Evolutionary conservation across 2,888 invertebrate species (phyloP), one percentile per base, ranked within the genome.

Genomic region (Atherix ibis): DNA sequence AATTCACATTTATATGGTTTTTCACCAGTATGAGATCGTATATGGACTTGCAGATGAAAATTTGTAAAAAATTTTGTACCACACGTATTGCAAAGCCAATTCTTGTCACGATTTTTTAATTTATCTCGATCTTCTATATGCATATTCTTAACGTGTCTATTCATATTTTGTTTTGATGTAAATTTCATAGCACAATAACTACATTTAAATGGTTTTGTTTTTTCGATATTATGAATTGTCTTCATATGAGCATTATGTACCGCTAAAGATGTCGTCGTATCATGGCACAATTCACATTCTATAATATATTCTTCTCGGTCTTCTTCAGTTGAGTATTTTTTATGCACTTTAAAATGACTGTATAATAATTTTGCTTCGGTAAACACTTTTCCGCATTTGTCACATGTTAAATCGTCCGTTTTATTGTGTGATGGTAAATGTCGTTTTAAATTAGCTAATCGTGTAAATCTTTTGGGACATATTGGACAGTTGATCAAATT

Each of bases 1-100:
- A 27, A 26, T n/a, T 31, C n/a, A 24, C 40, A 40, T 17, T 36
- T 34, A 27, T 32, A 40, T 8, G 38, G 38, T 9, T 30, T 24
- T 18, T 36, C 38, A 3, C 34, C 34, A 3, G 34, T 38, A 24
- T 40, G 40, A 10, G 36, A 36, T n/a, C 37, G 48, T 47, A 54
- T 49, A 14, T 56, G 56, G 1, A 52, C 54, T 28, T 50, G 46
- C 5, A 56, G 37, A 34, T 53, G 54, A 2, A 54, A 54, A 36
- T 46, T 51, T 8, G 56, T 53, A 2, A 49, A 49, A 48, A 53
- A 56, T 17, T 42, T 47, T 25, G 55, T 56, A 4, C 44, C 42
- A 44, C 56, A 56, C 10, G 44, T 42, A 5, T 33, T 32, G 36
- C 56, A 56, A 4, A 43, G 37, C 19, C 39, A 43, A 17, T 38